phyloP scores from a whole-genome alignment of 1,140 invertebrate species.

The Drosophila ogumai region DNA sequence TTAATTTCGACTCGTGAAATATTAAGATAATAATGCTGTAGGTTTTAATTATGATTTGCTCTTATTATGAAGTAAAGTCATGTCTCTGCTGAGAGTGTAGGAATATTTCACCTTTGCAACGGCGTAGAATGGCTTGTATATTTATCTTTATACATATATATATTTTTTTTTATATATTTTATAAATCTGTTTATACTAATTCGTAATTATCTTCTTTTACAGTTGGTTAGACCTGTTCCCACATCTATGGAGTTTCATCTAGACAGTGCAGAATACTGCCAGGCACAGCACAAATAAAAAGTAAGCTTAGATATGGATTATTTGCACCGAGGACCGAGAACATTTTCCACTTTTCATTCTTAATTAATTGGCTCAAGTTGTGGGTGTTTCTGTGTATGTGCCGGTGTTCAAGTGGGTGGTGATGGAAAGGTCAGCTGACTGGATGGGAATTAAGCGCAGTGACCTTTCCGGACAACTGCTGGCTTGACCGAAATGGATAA shows the following conservation, averaged over 20 bases:
- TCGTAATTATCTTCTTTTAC: conserved; percentile 23
- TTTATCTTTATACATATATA: not conserved
- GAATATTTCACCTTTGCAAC: not conserved
- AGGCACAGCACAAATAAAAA: conserved; percentile 97
- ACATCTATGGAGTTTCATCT: conserved; percentile 99
- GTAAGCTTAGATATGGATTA: conserved; percentile 50
- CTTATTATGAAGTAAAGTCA: not conserved
- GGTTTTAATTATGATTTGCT: not conserved
- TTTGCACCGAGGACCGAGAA: not conserved
- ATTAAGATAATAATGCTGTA: conserved; percentile 1
- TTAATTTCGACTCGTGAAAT: not conserved
- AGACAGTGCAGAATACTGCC: conserved; percentile 97
- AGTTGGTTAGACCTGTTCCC: conserved; percentile 86
- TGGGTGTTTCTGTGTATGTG: conserved; percentile 1
- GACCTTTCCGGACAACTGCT: conserved; percentile 32
- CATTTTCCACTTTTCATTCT: not conserved
- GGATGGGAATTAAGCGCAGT: conserved; percentile 13
- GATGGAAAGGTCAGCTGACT: conserved; percentile 39
- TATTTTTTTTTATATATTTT: not conserved
- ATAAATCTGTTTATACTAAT: not conserved
- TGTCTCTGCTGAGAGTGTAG: not conserved
- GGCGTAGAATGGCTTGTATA: too few species aligned
- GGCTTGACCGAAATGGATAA: conserved; percentile 10
- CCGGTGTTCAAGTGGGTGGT: not conserved
- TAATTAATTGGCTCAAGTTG: conserved; percentile 40